Base-by-base conservation (phyloP, 2,113 vertebrate species). In the Vimba vimba region DNA sequence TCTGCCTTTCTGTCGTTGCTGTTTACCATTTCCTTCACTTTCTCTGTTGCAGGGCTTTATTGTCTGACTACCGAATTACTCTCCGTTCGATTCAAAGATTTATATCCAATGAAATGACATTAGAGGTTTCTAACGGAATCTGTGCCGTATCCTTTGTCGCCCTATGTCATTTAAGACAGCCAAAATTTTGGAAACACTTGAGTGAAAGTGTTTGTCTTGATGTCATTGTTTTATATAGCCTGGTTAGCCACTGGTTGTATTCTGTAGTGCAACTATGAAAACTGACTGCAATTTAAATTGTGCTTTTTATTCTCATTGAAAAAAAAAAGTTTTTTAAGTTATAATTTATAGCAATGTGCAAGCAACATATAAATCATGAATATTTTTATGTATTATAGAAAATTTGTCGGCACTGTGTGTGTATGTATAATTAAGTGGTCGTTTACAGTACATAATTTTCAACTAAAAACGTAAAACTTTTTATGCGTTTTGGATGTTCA, bases 11-110 rank as follows among this genome's bases (percentile, higher is more conserved):
- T 78, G 73, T 81, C 81, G 9, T 88, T 82, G 25, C 50, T 83
- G 69, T 89, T 86, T 60, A 47, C 77, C 19, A 75, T 55, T 82
- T 62, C 45, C 69, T 75, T 82, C 69, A 69, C 66, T 85, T 76
- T 83, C 85, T 33, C 82, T 84, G 69, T 82, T 81, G 45, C 23
- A 43, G 85, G 79, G 85, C 82, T 81, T 84, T 80, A 81, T 79
- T 75, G 76, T 71, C 64, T 23, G 10, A 27, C 43, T 50, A 78
- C 69, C 23, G 59, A 82, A 76, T 85, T 55, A 39, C 55, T 1
- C 62, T 87, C 43, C 2, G 17, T 8, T 4, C 2, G 59, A 45
- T 45, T 66, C 39, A 30, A 33, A 82, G 45, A 82, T 50, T 36
- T 66, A 47, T 47, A 52, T 13, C 27, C 43, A 33, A 55, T 52